Conservation (phyloP, 2,888 invertebrate species). For the Protophormia terraenovae region DNA sequence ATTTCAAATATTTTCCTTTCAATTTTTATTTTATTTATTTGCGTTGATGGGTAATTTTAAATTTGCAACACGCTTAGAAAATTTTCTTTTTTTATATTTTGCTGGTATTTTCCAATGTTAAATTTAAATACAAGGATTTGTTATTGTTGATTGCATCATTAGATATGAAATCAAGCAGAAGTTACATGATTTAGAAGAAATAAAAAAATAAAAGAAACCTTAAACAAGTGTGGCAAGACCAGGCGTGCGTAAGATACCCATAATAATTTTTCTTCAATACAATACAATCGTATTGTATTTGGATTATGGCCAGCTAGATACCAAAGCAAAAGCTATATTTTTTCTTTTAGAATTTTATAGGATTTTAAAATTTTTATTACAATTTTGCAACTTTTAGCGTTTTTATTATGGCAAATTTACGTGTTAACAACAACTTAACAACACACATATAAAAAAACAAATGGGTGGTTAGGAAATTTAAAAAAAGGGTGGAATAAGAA, state of each 20-base stretch:
- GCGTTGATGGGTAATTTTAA: too few species aligned
- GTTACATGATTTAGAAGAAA: slow-evolving; percentile 47
- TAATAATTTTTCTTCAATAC: slow-evolving; percentile 17
- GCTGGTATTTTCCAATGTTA: slow-evolving; percentile 5
- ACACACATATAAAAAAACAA: slow-evolving; percentile 13
- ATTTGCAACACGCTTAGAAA: neutral
- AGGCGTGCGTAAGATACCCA: slow-evolving; percentile 43
- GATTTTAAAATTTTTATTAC: slow-evolving; percentile 65
- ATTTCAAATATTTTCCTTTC: too few species aligned
- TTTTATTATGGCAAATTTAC: slow-evolving; percentile 54
- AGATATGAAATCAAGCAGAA: slow-evolving; percentile 68
- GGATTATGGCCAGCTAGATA: slow-evolving; percentile 33
- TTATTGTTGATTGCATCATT: slow-evolving; percentile 68
- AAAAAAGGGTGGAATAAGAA: neutral
- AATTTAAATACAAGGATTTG: slow-evolving; percentile 56
- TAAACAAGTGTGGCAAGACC: slow-evolving; percentile 44
- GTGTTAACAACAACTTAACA: slow-evolving; percentile 51
- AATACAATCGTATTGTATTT: slow-evolving; percentile 35
- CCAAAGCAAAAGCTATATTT: slow-evolving; percentile 18
- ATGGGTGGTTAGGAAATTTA: neutral
- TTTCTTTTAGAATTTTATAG: slow-evolving; percentile 42
- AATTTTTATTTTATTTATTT: too few species aligned
- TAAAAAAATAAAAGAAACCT: neutral
- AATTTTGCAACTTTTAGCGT: slow-evolving; percentile 29
- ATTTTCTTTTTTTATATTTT: neutral